These are phyloP conservation scores for Ariolimax columbianus DNA, from an alignment of 2,888 invertebrate genomes.

Conservation along the genomic window DNA sequence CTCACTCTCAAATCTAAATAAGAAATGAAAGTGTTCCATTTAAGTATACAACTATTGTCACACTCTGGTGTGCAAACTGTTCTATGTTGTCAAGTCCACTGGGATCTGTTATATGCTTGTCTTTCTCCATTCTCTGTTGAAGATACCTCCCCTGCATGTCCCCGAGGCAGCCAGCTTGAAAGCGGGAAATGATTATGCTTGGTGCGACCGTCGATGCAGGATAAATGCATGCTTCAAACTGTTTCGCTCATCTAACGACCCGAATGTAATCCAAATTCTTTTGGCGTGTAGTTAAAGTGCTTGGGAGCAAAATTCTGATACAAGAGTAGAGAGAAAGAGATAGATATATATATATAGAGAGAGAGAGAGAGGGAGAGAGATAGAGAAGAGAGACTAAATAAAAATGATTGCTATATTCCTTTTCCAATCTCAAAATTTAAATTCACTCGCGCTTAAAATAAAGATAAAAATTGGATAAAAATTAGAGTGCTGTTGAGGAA, in stretches of 20 bases:
- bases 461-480: no score
- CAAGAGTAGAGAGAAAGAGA: background rate
- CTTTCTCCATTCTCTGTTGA: background rate
- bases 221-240: background rate
- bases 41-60: no score
- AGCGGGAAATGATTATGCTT: background rate
- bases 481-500: no score
- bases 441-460: no score
- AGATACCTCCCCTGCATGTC: background rate
- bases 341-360: no score
- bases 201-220: background rate
- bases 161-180: background rate
- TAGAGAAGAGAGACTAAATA: no score
- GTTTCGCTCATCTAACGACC: background rate
- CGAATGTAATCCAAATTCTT: background rate
- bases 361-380: no score
- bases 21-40: no score
- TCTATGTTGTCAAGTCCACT: background rate
- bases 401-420: no score
- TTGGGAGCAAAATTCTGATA: background rate
- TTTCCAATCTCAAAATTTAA: no score
- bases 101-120: background rate
- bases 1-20: no score
- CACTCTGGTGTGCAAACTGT: no score
- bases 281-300: background rate